Conservation (phyloP, 2,888 invertebrate species). For the Ochropacha duplaris region DNA sequence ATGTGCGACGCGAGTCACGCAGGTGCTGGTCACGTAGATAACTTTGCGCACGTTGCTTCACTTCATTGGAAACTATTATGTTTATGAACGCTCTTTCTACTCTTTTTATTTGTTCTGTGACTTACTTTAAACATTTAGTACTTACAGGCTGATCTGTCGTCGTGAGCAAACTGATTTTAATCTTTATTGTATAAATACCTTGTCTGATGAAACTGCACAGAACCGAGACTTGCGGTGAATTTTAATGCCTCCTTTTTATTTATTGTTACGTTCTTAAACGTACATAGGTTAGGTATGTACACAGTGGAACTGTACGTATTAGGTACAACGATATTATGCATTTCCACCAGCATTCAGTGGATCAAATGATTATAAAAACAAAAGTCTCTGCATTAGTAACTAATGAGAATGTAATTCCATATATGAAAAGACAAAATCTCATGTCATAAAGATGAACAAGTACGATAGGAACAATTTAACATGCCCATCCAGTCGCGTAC, state of each 20-base stretch:
- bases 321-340: conserved; percentile 9
- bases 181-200: conserved; percentile 31
- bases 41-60: too few species aligned
- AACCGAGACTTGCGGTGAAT: conserved; percentile 21
- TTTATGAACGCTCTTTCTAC: too few species aligned
- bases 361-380: not conserved
- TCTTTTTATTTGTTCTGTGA: too few species aligned
- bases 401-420: conserved; percentile 14
- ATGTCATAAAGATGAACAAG: conserved; percentile 37
- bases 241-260: conserved; percentile 21
- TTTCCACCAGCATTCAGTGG: conserved; percentile 5
- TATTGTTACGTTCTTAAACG: conserved; percentile 6
- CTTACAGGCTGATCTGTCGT: conserved; percentile 15
- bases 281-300: too few species aligned
- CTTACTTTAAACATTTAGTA: conserved; percentile 10
- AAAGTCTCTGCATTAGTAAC: conserved; percentile 1
- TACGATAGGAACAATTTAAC: conserved; percentile 32
- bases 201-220: conserved; percentile 28
- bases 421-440: conserved; percentile 18
- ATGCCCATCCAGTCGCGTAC: conserved; percentile 23
- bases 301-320: not conserved
- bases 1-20: too few species aligned
- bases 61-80: too few species aligned
- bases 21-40: too few species aligned
- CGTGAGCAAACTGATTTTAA: conserved; percentile 26